These are phyloP conservation scores for Zaprionus camerounensis DNA, from an alignment of 1,140 invertebrate species.

Conservation along the genomic window DNA sequence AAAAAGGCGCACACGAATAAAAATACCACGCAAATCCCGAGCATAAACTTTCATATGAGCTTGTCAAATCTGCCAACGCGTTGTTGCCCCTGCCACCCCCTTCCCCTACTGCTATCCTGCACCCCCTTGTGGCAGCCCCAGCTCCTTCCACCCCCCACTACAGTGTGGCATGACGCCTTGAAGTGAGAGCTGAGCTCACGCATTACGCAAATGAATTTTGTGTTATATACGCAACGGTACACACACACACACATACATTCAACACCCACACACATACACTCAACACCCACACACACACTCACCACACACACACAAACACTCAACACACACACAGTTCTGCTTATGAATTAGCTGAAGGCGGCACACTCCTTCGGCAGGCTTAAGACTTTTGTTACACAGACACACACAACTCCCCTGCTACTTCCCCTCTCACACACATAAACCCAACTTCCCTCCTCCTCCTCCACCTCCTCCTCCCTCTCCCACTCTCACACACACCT, in stretches of 20 bases:
- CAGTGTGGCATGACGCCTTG: background rate
- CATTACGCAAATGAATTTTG: constrained; percentile 78
- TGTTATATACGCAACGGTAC: constrained; percentile 7
- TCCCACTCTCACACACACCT: constrained; percentile 14
- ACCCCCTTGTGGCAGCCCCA: background rate
- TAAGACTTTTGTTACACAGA: constrained; percentile 51
- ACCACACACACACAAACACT: background rate
- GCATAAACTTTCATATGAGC: constrained; percentile 69
- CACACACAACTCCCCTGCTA: background rate
- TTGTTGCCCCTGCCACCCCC: constrained; percentile 14
- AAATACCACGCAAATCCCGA: constrained; percentile 54
- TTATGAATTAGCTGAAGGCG: constrained; percentile 69
- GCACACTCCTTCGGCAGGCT: constrained; percentile 67
- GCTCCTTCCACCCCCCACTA: background rate
- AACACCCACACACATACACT: background rate
- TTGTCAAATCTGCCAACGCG: constrained; percentile 37
- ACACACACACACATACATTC: constrained; percentile 2
- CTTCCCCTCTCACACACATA: background rate
- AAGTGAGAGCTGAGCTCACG: constrained; percentile 34
- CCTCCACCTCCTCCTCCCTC: background rate
- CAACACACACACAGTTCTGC: constrained; percentile 22
- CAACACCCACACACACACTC: background rate
- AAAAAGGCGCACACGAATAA: constrained; percentile 48
- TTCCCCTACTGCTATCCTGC: background rate
- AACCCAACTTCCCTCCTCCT: background rate